Percentiles rank a stretch among this genome's conserved stretches.
Conservation (phyloP, 1,140 invertebrate genomes). For the Procambarus clarkii region DNA sequence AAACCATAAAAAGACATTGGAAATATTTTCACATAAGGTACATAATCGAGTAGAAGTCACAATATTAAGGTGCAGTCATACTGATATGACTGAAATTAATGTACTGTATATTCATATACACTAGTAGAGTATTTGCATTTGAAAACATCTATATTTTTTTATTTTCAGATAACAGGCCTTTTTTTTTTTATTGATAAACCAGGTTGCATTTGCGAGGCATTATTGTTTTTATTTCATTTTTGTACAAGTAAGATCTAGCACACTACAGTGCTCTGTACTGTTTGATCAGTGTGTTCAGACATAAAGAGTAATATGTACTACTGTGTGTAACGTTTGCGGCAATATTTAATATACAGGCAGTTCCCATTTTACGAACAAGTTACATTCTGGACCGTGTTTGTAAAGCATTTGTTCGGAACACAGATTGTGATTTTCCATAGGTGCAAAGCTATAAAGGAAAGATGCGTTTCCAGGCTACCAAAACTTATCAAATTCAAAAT, state of each 20-base stretch:
- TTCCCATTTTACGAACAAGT: not conserved
- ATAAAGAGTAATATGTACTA: not conserved
- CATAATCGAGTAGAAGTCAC: not conserved
- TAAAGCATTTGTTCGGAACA: too few relatives aligned
- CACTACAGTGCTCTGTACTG: not conserved
- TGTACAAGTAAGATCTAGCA: not conserved
- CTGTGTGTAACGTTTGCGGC: not conserved
- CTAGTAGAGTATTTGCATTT: too few relatives aligned
- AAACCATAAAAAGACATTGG: not conserved
- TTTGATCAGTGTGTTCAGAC: not conserved
- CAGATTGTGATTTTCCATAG: too few relatives aligned
- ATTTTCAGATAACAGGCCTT: not conserved
- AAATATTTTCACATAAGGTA: not conserved
- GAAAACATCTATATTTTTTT: too few relatives aligned
- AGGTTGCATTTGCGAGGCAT: not conserved
- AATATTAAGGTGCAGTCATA: not conserved
- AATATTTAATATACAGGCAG: not conserved
- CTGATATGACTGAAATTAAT: not conserved
- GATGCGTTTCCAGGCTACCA: too few relatives aligned
- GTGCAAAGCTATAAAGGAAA: too few relatives aligned
- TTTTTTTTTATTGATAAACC: not conserved
- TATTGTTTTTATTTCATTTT: not conserved
- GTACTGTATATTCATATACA: not conserved
- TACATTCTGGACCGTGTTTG: too few relatives aligned
- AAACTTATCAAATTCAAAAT: too few relatives aligned